Percentiles rank a stretch among this genome's conserved stretches.
Conservation (phyloP, 2,888 invertebrate genomes). For the Catocala sponsa region DNA sequence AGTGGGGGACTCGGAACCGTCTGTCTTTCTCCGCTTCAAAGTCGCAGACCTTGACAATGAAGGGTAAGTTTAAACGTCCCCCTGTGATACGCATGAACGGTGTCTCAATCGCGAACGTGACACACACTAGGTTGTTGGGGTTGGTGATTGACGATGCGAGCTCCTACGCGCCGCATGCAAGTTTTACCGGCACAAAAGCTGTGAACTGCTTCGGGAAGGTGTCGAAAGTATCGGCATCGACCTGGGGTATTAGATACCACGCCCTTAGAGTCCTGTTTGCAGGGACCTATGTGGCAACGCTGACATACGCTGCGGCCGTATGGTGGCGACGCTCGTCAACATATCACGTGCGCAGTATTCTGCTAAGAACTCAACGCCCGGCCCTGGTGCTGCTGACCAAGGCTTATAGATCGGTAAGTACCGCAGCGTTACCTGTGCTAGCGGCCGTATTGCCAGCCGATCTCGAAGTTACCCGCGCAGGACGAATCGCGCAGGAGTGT, state of each 20-base stretch:
- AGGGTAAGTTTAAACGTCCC: slow-evolving; percentile 7
- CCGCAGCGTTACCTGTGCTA: slow-evolving; percentile 18
- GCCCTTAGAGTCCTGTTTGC: slow-evolving; percentile 7
- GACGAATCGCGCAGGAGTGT: too few relatives aligned
- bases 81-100: not conserved
- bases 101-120: slow-evolving; percentile 4
- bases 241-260: slow-evolving; percentile 38
- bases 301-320: slow-evolving; percentile 39
- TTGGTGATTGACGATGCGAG: slow-evolving; percentile 35
- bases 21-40: slow-evolving; percentile 43
- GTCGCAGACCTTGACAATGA: slow-evolving; percentile 35
- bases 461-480: slow-evolving; percentile 26
- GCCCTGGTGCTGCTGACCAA: too few relatives aligned
- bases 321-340: too few relatives aligned
- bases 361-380: too few relatives aligned
- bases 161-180: slow-evolving; percentile 32
- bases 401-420: too few relatives aligned
- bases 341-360: too few relatives aligned
- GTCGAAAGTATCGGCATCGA: slow-evolving; percentile 45
- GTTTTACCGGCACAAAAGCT: slow-evolving; percentile 30
- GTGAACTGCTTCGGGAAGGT: slow-evolving; percentile 44
- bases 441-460: slow-evolving; percentile 35
- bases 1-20: slow-evolving; percentile 10
- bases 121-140: slow-evolving; percentile 16
- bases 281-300: not conserved